A percentile compares a stretch with the other conserved stretches of the same genome.
These are phyloP conservation scores for Lasiurus borealis DNA, from an alignment of 2,113 vertebrate genomes.

Conservation along the genomic window DNA sequence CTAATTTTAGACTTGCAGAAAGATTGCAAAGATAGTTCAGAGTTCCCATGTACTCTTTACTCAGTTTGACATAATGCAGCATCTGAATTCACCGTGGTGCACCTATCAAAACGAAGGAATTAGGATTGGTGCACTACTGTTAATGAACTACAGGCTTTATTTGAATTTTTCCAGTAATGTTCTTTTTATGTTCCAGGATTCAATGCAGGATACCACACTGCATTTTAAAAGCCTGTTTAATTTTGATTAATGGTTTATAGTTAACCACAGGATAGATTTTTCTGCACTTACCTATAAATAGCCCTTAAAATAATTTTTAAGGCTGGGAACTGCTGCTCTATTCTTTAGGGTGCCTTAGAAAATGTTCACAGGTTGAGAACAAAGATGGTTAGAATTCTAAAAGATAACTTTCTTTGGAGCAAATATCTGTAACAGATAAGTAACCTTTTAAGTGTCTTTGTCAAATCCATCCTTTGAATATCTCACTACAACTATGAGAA, in stretches of 20 bases:
- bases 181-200: not conserved
- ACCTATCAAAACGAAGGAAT: not conserved
- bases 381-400: not conserved
- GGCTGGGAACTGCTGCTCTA: not conserved
- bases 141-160: not conserved
- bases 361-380: not conserved
- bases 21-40: not conserved
- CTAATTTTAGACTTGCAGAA: not conserved
- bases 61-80: not conserved
- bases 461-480: not conserved
- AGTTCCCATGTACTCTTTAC: not conserved
- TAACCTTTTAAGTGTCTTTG: not conserved
- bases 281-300: not conserved
- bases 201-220: not conserved
- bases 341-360: not conserved
- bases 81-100: not conserved
- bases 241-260: not conserved
- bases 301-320: not conserved
- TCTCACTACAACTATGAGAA: not conserved
- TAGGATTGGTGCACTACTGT: not conserved
- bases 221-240: slow-evolving; percentile 31
- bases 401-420: not conserved
- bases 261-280: not conserved
- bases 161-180: not conserved
- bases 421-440: not conserved